These are phyloP conservation scores for Nephrocerus scutellatus DNA, from an alignment of 2,888 invertebrate genomes.

Conservation along the genomic window DNA sequence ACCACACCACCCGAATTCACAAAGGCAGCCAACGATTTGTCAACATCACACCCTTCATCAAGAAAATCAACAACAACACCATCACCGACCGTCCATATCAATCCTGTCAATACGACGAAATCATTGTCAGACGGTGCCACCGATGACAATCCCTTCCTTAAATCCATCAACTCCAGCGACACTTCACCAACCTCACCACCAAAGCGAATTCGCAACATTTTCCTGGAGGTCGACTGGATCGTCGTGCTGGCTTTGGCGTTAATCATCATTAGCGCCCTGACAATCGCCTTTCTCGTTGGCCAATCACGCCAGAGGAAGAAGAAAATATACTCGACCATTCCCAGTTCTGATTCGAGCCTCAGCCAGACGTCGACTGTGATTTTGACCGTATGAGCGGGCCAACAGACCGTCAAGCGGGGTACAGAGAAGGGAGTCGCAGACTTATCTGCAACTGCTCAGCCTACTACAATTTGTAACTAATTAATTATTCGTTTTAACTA, in stretches of 20 bases:
- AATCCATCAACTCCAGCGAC: background rate
- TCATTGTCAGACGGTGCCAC: no score
- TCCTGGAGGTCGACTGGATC: conserved; percentile 22
- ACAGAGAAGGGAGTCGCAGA: no score
- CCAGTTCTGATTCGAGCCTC: conserved; percentile 36
- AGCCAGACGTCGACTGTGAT: conserved; percentile 28
- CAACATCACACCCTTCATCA: conserved; percentile 1
- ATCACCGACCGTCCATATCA: conserved; percentile 7
- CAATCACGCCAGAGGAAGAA: conserved; percentile 23
- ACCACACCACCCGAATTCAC: background rate
- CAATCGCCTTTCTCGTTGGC: conserved; percentile 8
- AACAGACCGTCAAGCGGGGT: no score
- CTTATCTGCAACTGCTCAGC: no score
- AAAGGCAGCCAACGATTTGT: no score
- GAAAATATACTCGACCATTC: conserved; percentile 32
- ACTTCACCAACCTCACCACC: conserved; percentile 5
- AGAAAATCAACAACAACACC: conserved; percentile 2
- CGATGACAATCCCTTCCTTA: no score
- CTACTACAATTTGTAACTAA: no score
- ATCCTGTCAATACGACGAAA: no score
- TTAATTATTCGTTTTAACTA: no score
- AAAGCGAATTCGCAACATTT: conserved; percentile 17
- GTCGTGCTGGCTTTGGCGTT: conserved; percentile 18
- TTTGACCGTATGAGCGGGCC: conserved; percentile 20
- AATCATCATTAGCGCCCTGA: conserved; percentile 21